Evolutionary conservation across 2,888 invertebrate species (phyloP), one percentile per base, ranked within the genome.

Genomic region (Drosophila meridionalis): DNA sequence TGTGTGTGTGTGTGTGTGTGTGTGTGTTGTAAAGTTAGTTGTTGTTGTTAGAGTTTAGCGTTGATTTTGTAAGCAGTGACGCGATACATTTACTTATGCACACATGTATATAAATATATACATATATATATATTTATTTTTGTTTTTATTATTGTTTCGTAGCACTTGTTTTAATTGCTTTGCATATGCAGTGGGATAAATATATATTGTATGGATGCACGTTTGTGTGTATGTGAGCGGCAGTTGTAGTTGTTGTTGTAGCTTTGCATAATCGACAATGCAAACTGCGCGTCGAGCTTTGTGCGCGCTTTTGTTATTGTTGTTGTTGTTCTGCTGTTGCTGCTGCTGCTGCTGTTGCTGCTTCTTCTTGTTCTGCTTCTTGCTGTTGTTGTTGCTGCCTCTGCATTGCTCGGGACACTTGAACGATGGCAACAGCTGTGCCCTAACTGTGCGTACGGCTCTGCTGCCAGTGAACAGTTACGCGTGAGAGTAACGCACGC

Each of bases 401-500:
- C 57, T 63, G 62, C 50, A 4, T 32, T 28, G 64, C 36, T 61
- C 56, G 55, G 48, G 38, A 61, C 62, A 64, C 69, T 78, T 61
- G 53, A 43, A 65, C 59, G 52, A 70, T 57, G 77, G 11, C 69
- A 87, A 74, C 83, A 87, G 87, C 89, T 89, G 90, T 89, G 90
- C 67, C 75, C 64, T 57, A 62, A 76, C 86, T 78, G 70, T 85
- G 82, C 69, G 69, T 80, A 64, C 42, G 40, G 53, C 38, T 38
- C 62, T 55, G 57, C 60, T 47, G 68, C 45, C 45, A 32, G 28
- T 55, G 59, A 55, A 43, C 55, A 61, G 65, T 55, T 70, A 71
- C 71, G 76, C 66, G 65, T 40, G 47, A 57, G 67, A 58, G 58
- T 47, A 65, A 43, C 14, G 61, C 56, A 56, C 42, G 20, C 30